Conservation (phyloP, 1,140 invertebrate species). For the Pseudachorutes palmiensis region DNA sequence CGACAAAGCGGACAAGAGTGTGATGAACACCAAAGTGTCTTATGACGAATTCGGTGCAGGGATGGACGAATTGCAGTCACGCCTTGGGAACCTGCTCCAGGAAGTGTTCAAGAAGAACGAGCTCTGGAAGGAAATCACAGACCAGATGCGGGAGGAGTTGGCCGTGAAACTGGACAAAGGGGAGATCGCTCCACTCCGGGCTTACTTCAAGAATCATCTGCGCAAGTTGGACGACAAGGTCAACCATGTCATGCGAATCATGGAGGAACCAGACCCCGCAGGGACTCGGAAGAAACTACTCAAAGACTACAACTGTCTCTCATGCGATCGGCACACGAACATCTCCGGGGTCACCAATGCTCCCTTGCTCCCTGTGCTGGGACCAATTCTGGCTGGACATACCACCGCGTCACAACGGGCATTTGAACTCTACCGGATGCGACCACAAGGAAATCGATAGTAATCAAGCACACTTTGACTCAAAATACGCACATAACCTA, state of each 20-base stretch:
- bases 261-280: slow-evolving; percentile 58
- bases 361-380: slow-evolving; percentile 43
- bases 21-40: slow-evolving; percentile 60
- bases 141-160: slow-evolving; percentile 57
- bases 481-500: too few species aligned
- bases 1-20: slow-evolving; percentile 58
- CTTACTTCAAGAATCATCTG: slow-evolving; percentile 56
- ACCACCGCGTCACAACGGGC: slow-evolving; percentile 25
- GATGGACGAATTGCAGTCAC: slow-evolving; percentile 53
- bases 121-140: slow-evolving; percentile 53
- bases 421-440: slow-evolving; percentile 31
- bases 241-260: slow-evolving; percentile 48
- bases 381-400: slow-evolving; percentile 44
- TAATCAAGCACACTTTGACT: not conserved
- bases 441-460: slow-evolving; percentile 17
- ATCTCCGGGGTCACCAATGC: slow-evolving; percentile 54
- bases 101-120: slow-evolving; percentile 55
- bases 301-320: slow-evolving; percentile 56
- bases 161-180: slow-evolving; percentile 58
- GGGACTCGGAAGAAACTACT: slow-evolving; percentile 56
- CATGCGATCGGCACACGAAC: slow-evolving; percentile 60
- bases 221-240: slow-evolving; percentile 55
- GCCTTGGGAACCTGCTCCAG: slow-evolving; percentile 53
- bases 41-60: slow-evolving; percentile 58
- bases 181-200: slow-evolving; percentile 56